Evolutionary conservation across 1,140 invertebrate species (phyloP), one percentile per base, ranked within the genome.

Genomic region (Rhyacophila brunnea): DNA sequence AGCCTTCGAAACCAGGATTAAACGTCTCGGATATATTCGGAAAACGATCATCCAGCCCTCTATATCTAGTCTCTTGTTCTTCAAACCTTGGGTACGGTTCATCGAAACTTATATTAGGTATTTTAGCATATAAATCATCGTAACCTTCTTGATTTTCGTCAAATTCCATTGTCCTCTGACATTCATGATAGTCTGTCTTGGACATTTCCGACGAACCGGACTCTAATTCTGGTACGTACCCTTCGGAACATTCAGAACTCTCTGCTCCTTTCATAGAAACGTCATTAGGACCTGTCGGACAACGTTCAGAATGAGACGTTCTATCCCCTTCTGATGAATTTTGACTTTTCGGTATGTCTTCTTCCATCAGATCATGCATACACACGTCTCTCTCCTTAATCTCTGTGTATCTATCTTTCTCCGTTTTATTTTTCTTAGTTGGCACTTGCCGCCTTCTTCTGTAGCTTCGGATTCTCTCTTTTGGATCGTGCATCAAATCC

Each of bases 141-240:
- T 65, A 65, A 17, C 40, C 71, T 42, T 75, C 73, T 40, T 72
- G 62, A 23, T 74, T 70, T 54, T 77, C 77, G 61, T 81, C 80
- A 6, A 71, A 74, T 45, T 78, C 74, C 2, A 74, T 53, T 50
- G 72, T 71, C 68, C 70, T 68, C 69, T 82, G 74, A 53, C 72
- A 75, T 60, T 77, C 71, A 62, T 78, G 74, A 40, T 73, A 77
- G 64, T 78, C 77, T 19, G 67, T 74, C 66, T 83, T 83, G 1
- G 81, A 83, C 52, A 81, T 72, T 72, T 83, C 82, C 4, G 81
- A 83, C 17, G 81, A 83, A 5, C 80, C 80, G 2, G 84, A 86
- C 68, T 86, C 84, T 6, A 84, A 80, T 70, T 85, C 85, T 2
- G 84, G 84, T 48, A 83, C 70, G 66, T 87, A 87, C 43, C 84